Conservation (phyloP, 2,888 invertebrate species). For the Atrina japonica region DNA sequence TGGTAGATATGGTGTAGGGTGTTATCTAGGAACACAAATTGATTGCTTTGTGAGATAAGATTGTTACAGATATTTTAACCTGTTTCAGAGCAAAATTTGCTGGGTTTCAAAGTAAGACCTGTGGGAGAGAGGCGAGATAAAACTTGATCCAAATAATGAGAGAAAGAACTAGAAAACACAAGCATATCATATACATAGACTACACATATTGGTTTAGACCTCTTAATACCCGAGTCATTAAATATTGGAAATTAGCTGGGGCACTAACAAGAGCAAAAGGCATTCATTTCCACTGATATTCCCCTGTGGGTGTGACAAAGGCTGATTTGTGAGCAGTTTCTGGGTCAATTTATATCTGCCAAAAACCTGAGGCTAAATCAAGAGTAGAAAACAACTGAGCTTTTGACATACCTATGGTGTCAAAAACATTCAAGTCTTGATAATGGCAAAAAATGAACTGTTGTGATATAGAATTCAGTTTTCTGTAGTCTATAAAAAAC, state of each 20-base stretch:
- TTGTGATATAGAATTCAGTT: slow-evolving; percentile 22
- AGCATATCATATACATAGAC: slow-evolving; percentile 49
- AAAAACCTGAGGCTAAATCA: slow-evolving; percentile 22
- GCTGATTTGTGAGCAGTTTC: slow-evolving; percentile 27
- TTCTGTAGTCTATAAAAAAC: slow-evolving; percentile 26
- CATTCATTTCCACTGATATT: slow-evolving; percentile 43
- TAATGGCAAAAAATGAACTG: slow-evolving; percentile 36
- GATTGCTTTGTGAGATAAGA: slow-evolving; percentile 15
- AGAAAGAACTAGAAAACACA: slow-evolving; percentile 29
- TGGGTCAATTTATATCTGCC: slow-evolving; percentile 23
- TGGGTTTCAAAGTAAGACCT: slow-evolving; percentile 41
- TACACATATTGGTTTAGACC: slow-evolving; percentile 35
- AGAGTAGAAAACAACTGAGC: slow-evolving; percentile 20
- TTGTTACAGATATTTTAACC: slow-evolving; percentile 40
- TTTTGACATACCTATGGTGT: slow-evolving; percentile 25
- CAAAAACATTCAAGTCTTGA: slow-evolving; percentile 40
- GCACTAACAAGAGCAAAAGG: slow-evolving; percentile 39
- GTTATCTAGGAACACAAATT: slow-evolving; percentile 8
- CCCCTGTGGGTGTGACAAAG: slow-evolving; percentile 34
- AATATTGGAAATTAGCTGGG: slow-evolving; percentile 26
- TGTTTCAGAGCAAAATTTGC: slow-evolving; percentile 40
- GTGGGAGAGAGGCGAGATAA: slow-evolving; percentile 34
- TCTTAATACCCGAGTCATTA: slow-evolving; percentile 20
- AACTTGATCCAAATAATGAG: slow-evolving; percentile 35
- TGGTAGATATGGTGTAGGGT: slow-evolving; percentile 7